Base-by-base conservation (phyloP, 2,113 vertebrate genomes). In the Ammodramus savannarum region DNA sequence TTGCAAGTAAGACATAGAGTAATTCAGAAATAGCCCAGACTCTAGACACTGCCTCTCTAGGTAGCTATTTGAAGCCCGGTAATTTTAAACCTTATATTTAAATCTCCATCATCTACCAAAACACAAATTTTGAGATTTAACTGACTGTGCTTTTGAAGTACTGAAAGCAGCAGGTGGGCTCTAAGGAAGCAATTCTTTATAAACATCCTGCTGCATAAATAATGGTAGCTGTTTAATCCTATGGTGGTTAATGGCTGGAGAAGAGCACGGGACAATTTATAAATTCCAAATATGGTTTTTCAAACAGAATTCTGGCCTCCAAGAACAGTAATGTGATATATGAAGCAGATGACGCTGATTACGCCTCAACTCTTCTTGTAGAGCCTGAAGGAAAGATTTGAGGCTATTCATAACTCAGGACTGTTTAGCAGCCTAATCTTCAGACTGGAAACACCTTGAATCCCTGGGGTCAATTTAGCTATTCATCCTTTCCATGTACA, bases 41-140 rank as follows among this genome's bases (percentile, higher is more conserved):
- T 85, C 78, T 68, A 79, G 49, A 90, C 54, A 58, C 78, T 93
- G 74, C 71, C 93, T 91, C 95, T 95, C 87, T 77, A 93, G 81
- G 68, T 67, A 96, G 59, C 72, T 90, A 82, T 94, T 94, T 95
- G 89, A 94, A 82, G 61, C 66, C 77, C 85, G 41, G 88, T 80
- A 94, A 96, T 89, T 85, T 77, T 67, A 96, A 97, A 86, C 48
- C 83, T 96, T 96, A 90, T 82, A 88, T 95, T 97, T 96, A 94
- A 96, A 87, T 63, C 38, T 54, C 73, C 69, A 19, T 87, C 88
- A 94, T 95, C 85, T 79, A 96, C 73, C 82, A 90, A 95, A 96
- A 90, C 39, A 90, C 59, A 87, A 66, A 66, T 78, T 89, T 93
- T 5, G 7, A 81, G 62, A 54, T 62, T n/a, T 63, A 87, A 83